phyloP scores from a whole-genome alignment of 2,888 invertebrate genomes.

The Melipona bicolor region DNA sequence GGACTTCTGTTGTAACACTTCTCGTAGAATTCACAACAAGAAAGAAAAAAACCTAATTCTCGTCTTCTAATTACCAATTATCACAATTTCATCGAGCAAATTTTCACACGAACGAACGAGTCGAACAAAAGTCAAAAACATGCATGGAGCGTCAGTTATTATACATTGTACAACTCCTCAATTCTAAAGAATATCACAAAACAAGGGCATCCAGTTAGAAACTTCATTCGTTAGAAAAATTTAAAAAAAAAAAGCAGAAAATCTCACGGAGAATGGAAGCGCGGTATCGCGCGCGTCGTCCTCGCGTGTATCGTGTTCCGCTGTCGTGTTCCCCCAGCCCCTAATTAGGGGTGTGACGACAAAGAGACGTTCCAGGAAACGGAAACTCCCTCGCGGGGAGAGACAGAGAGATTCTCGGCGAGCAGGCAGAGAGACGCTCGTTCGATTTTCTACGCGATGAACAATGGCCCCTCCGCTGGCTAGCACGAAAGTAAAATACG shows the following conservation, averaged over 20 bases:
- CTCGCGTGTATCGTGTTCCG: background rate
- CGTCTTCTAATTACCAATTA: too few relatives aligned
- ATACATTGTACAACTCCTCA: accelerated
- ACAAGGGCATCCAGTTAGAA: background rate
- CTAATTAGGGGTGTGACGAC: background rate
- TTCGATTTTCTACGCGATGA: constrained; percentile 62
- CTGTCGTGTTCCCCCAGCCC: background rate
- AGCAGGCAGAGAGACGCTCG: constrained; percentile 14
- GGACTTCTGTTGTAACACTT: too few relatives aligned
- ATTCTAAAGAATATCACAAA: background rate
- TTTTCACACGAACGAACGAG: background rate
- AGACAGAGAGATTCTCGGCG: constrained; percentile 9
- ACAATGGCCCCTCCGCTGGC: constrained; percentile 61
- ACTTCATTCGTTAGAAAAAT: too few relatives aligned
- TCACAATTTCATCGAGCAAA: too few relatives aligned
- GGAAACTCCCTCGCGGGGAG: background rate
- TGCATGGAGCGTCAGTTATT: background rate
- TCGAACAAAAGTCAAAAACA: background rate
- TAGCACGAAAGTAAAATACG: constrained; percentile 67
- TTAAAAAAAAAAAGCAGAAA: background rate
- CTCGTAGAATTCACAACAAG: background rate
- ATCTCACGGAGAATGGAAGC: background rate
- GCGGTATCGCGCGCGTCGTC: background rate
- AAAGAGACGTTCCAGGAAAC: background rate
- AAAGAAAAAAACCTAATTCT: background rate